Evolutionary conservation across 2,888 invertebrate genomes (phyloP).

Genomic region (Chironomus tentans): DNA sequence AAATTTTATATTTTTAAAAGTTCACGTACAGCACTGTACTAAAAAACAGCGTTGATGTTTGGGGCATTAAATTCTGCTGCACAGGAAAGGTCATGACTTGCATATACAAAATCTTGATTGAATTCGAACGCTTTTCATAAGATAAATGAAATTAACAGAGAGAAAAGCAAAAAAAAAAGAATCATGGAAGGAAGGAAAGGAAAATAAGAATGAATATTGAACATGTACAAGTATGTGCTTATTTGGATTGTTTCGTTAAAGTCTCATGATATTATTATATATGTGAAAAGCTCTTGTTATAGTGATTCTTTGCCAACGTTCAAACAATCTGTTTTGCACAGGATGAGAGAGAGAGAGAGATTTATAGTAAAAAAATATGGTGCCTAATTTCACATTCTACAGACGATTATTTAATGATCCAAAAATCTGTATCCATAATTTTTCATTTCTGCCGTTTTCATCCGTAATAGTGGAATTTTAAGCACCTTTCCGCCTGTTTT

Average conservation of each 20-base stretch:
- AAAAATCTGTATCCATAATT: not conserved
- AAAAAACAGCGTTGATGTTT: not conserved
- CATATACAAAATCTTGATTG: not conserved
- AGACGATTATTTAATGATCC: constrained; percentile 6
- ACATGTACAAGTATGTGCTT: too few species aligned
- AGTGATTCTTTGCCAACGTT: not conserved
- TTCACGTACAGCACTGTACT: not conserved
- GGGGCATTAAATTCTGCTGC: not conserved
- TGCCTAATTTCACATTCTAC: not conserved
- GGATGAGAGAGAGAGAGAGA: not conserved
- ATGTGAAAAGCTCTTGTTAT: not conserved
- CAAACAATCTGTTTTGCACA: not conserved
- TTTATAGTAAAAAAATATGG: not conserved
- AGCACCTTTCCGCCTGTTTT: too few species aligned
- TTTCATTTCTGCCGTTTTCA: not conserved
- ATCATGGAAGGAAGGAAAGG: too few species aligned
- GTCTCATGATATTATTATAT: too few species aligned
- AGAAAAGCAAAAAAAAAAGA: too few species aligned
- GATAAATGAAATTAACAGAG: not conserved
- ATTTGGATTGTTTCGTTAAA: too few species aligned
- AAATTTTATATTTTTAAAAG: not conserved
- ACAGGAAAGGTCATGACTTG: not conserved
- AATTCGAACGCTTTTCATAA: not conserved
- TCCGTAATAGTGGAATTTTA: too few species aligned
- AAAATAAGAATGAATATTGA: too few species aligned